These are phyloP conservation scores for Epistrophe eligans DNA, from an alignment of 2,888 invertebrate genomes.

Conservation along the genomic window DNA sequence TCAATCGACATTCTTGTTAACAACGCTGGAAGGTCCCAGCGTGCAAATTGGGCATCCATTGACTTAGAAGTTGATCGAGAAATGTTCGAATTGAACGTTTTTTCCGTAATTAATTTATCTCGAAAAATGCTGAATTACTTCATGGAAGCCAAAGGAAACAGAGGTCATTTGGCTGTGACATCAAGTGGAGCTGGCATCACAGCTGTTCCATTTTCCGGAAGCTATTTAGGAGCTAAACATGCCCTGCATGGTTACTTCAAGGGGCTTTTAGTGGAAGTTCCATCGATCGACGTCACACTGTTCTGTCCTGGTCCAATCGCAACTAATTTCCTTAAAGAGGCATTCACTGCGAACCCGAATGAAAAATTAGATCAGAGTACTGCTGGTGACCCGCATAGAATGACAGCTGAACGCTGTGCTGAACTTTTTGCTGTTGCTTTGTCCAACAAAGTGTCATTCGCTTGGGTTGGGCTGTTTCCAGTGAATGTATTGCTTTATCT, in stretches of 20 bases:
- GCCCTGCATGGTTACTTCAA: constrained; percentile 92
- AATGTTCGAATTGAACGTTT: constrained; percentile 91
- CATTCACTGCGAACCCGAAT: constrained; percentile 88
- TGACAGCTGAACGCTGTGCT: constrained; percentile 86
- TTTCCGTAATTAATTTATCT: constrained; percentile 89
- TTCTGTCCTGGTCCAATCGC: constrained; percentile 92
- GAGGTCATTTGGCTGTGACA: constrained; percentile 90
- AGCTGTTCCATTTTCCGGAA: constrained; percentile 87
- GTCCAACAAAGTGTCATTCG: constrained; percentile 86
- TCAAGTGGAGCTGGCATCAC: constrained; percentile 90
- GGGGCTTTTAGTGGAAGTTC: constrained; percentile 85
- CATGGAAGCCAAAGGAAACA: constrained; percentile 78
- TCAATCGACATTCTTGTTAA: constrained; percentile 91
- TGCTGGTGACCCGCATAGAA: constrained; percentile 84
- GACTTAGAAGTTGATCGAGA: constrained; percentile 89
- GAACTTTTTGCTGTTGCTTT: constrained; percentile 86
- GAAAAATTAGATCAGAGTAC: constrained; percentile 84
- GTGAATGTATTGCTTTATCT: constrained; percentile 86
- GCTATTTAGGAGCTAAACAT: constrained; percentile 90
- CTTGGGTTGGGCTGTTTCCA: constrained; percentile 89
- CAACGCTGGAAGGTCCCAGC: constrained; percentile 92
- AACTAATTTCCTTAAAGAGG: constrained; percentile 88
- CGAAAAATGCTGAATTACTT: constrained; percentile 89
- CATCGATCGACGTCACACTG: constrained; percentile 87
- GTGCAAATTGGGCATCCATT: constrained; percentile 89